Percentiles rank a stretch among this genome's conserved stretches.
phyloP scores from a whole-genome alignment of 2,797 vertebrate species.

The Neoniphon sammara region DNA sequence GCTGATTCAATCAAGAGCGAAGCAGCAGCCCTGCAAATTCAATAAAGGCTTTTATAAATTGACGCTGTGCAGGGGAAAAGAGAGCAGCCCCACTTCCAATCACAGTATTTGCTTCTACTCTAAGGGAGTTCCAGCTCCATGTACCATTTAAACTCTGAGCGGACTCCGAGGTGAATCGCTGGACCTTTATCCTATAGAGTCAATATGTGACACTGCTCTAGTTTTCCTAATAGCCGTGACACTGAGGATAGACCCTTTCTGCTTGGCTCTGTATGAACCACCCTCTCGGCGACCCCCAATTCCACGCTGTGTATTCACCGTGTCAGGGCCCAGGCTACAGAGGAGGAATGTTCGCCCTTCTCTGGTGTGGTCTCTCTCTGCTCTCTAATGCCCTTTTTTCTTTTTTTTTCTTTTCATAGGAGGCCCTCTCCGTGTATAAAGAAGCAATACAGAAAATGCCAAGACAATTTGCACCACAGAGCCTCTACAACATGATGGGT shows the following conservation, averaged over 20 bases:
- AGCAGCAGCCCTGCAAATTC: conserved; percentile 49
- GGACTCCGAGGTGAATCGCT: conserved; percentile 45
- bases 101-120: conserved; percentile 56
- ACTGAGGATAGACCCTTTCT: conserved; percentile 69
- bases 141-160: conserved; percentile 44
- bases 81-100: conserved; percentile 52
- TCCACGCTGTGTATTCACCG: conserved; percentile 76
- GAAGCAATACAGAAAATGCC: conserved; percentile 99
- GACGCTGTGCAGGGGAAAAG: conserved; percentile 43
- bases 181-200: conserved; percentile 32
- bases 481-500: conserved; percentile 99
- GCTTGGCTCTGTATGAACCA: conserved; percentile 63
- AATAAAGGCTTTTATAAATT: conserved; percentile 63
- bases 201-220: conserved; percentile 54
- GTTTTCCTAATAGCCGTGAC: conserved; percentile 71
- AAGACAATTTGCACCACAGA: conserved; percentile 98
- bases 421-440: conserved; percentile 94
- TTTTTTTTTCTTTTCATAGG: conserved; percentile 82
- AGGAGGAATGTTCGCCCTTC: conserved; percentile 62
- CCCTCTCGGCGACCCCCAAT: conserved; percentile 69
- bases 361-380: conserved; percentile 39
- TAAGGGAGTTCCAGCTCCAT: conserved; percentile 52
- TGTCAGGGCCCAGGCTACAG: conserved; percentile 53
- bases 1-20: conserved; percentile 61
- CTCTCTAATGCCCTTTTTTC: conserved; percentile 56